Evolutionary conservation across 2,888 invertebrate species (phyloP).

Genomic region (Xanthostigma xanthostigma): DNA sequence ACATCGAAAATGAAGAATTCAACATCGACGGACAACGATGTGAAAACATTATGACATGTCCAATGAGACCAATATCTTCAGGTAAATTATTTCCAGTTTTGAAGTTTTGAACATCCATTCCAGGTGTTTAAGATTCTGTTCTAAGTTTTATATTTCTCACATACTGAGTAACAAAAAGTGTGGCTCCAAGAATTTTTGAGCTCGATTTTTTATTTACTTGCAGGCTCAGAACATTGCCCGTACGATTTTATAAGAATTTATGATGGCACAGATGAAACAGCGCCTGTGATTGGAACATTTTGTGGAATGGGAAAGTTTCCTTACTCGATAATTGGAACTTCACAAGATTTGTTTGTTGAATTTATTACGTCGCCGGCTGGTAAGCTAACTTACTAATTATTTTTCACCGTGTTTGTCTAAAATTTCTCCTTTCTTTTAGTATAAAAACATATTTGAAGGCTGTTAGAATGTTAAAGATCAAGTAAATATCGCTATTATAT

Average conservation of each 20-base stretch:
- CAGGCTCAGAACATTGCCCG: conserved; percentile 72
- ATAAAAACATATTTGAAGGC: neutral
- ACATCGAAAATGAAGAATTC: conserved; percentile 86
- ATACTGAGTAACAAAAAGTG: neutral
- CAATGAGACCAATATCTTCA: conserved; percentile 80
- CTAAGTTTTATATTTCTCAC: too few relatives aligned
- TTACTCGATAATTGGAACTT: conserved; percentile 85
- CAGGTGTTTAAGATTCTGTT: too few relatives aligned
- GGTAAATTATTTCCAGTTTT: too few relatives aligned
- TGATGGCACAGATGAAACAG: conserved; percentile 77
- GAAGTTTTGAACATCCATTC: neutral
- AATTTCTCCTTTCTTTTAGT: neutral
- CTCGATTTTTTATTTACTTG: conserved; percentile 7
- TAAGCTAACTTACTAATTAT: neutral
- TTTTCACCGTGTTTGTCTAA: neutral
- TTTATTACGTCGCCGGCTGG: conserved; percentile 78
- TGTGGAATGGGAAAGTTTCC: conserved; percentile 90
- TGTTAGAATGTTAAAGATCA: too few relatives aligned
- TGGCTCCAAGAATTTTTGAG: neutral
- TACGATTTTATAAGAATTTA: conserved; percentile 82
- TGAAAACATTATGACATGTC: conserved; percentile 90
- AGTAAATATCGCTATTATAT: too few relatives aligned
- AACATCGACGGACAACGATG: conserved; percentile 87
- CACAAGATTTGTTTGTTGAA: conserved; percentile 75
- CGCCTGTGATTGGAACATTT: conserved; percentile 78